Evolutionary conservation across 2,888 invertebrate genomes (phyloP), one percentile per base, ranked within the genome.

Genomic region (Pyralis farinalis): DNA sequence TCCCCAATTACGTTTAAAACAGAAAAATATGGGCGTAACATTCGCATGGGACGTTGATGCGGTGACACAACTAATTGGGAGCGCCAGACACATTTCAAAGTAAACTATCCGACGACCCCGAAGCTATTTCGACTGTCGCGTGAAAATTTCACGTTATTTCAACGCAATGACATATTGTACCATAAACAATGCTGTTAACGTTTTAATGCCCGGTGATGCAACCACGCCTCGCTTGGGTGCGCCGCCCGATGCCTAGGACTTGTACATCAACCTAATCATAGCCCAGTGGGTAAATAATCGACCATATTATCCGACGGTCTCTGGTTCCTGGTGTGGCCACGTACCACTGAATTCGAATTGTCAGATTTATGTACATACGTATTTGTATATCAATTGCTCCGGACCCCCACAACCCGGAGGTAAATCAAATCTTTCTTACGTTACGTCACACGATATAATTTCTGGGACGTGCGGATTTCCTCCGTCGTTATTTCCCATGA

Each of bases 141-240:
- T 62, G 58, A 46, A 57, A 41, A 52, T 52, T 51, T 48, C 46
- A 41, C 58, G 45, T 54, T 53, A 55, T 49, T 48, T 37, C 27
- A 43, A 43, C 34, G 40, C 35, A 38, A 34, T 45, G 36, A 43
- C 37, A 65, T 48, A 58, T 65, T 63, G 58, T 55, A 48, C 47
- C 27, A 39, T 47, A 49, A 65, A 66, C 55, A 57, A 57, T 61
- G 51, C 51, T 55, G 47, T 59, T 54, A 53, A 43, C 45, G 48
- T 47, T 57, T 57, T 57, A 51, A 52, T 54, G 44, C 35, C 40
- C 41, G 33, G 32, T 22, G 11, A 22, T n/a, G 32, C 25, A 11
- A 40, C 22, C 50, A 41, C 47, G 30, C 47, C 46, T 39, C 7
- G 10, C 31, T 10, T 34, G 35, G 51, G 51, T 33, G 46, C 25